Conservation (phyloP, 1,140 invertebrate genomes). For the Drosophila santomea region DNA sequence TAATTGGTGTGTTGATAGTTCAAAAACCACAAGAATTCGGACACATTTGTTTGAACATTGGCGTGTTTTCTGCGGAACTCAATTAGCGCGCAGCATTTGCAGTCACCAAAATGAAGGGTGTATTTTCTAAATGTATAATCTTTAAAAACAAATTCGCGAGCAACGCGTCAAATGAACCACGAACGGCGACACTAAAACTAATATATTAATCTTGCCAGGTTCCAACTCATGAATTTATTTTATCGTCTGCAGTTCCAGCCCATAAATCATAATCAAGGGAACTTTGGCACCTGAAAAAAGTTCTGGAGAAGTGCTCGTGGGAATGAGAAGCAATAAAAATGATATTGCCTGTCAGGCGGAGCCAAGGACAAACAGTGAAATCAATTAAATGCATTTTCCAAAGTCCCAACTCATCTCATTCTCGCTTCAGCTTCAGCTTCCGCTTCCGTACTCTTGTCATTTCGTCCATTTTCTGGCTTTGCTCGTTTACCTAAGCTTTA, state of each 20-base stretch:
- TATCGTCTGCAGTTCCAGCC: background rate
- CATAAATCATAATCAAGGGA: conserved; percentile 25
- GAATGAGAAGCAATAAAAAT: conserved; percentile 37
- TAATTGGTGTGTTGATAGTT: conserved; percentile 65
- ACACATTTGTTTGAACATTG: conserved; percentile 19
- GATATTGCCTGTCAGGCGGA: conserved; percentile 38
- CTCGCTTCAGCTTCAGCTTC: background rate
- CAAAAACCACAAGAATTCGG: conserved; percentile 28
- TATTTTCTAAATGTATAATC: too few species aligned
- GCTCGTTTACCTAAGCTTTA: conserved; percentile 43
- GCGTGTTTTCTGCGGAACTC: background rate
- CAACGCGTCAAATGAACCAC: background rate
- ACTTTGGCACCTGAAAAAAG: conserved; percentile 14
- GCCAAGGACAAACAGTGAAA: conserved; percentile 48
- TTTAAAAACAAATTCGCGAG: background rate
- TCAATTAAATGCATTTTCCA: conserved; percentile 75
- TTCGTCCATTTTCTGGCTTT: conserved; percentile 9
- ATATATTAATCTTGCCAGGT: background rate
- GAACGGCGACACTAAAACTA: background rate
- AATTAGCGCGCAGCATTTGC: too few species aligned
- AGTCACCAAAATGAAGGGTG: too few species aligned
- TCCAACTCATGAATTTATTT: conserved; percentile 1
- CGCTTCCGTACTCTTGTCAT: conserved; percentile 6
- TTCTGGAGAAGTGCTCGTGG: too few species aligned
- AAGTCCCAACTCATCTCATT: conserved; percentile 27